Conservation (phyloP, 2,888 invertebrate genomes). For the Lasioglossum vierecki region DNA sequence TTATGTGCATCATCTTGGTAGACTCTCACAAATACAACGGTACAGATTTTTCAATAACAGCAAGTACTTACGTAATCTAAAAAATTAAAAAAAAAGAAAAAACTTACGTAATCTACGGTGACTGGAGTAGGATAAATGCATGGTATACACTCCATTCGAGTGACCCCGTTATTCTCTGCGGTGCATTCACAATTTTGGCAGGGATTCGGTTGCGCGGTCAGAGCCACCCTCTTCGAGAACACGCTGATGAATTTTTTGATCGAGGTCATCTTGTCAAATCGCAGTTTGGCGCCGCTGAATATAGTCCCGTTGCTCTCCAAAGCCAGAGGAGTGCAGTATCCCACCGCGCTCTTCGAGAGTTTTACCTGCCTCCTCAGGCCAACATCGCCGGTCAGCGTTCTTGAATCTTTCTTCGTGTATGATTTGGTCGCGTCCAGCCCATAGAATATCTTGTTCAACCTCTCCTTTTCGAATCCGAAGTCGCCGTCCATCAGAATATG, state of each 20-base stretch:
- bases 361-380: slow-evolving; percentile 90
- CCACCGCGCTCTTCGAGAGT: slow-evolving; percentile 90
- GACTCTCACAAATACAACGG: background rate
- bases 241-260: slow-evolving; percentile 88
- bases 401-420: slow-evolving; percentile 92
- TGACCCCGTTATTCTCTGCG: slow-evolving; percentile 87
- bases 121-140: slow-evolving; percentile 85
- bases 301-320: slow-evolving; percentile 93
- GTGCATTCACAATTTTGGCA: slow-evolving; percentile 90
- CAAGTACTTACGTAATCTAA: slow-evolving; percentile 85
- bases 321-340: slow-evolving; percentile 92
- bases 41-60: background rate
- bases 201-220: slow-evolving; percentile 86
- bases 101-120: slow-evolving; percentile 85
- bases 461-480: slow-evolving; percentile 90
- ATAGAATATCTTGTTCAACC: slow-evolving; percentile 90
- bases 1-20: background rate
- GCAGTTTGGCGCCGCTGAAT: slow-evolving; percentile 87
- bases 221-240: slow-evolving; percentile 88
- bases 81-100: background rate
- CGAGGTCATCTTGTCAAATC: slow-evolving; percentile 85
- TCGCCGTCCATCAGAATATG: slow-evolving; percentile 94
- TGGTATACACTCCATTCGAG: slow-evolving; percentile 88
- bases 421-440: slow-evolving; percentile 91
- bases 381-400: slow-evolving; percentile 88